A percentile compares a stretch with the other conserved stretches of the same genome.
Conservation (phyloP, 2,888 invertebrate species). For the Conops quadrifasciatus region DNA sequence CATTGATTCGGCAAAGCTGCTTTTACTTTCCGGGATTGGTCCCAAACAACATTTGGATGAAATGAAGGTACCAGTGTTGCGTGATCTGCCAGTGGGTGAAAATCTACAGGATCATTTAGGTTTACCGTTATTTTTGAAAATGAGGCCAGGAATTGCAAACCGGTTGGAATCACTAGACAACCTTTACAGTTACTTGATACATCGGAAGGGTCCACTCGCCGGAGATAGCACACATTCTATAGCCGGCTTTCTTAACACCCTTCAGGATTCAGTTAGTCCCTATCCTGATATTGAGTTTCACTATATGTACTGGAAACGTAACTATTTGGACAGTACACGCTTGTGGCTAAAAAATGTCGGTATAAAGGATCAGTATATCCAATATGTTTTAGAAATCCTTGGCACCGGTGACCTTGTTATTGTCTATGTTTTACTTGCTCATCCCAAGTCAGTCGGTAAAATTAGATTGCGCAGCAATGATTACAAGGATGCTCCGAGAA, state of each 20-base stretch:
- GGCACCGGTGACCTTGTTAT: conserved; percentile 56
- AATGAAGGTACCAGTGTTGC: conserved; percentile 45
- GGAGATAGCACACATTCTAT: conserved; percentile 60
- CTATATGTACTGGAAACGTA: conserved; percentile 56
- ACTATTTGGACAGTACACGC: conserved; percentile 47
- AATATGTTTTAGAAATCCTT: background rate
- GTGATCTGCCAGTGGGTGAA: conserved; percentile 69
- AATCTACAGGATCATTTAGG: conserved; percentile 82
- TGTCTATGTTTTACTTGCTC: conserved; percentile 61
- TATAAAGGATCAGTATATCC: conserved; percentile 30
- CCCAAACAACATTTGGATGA: conserved; percentile 43
- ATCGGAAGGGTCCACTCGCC: conserved; percentile 40
- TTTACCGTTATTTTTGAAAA: conserved; percentile 55
- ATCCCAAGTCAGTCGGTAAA: conserved; percentile 67
- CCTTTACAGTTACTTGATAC: conserved; percentile 62
- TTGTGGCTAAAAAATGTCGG: conserved; percentile 46
- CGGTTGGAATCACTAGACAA: conserved; percentile 38
- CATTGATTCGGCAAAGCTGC: conserved; percentile 48
- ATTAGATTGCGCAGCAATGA: conserved; percentile 68
- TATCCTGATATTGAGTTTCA: conserved; percentile 68
- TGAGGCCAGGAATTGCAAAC: conserved; percentile 46
- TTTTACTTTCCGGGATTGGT: conserved; percentile 53
- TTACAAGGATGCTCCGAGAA: conserved; percentile 70
- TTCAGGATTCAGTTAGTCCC: conserved; percentile 54
- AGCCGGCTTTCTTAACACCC: conserved; percentile 68